A percentile compares a stretch with the other conserved stretches of the same genome.
Evolutionary conservation across 2,113 vertebrate species (phyloP).

Genomic region (Xiphophorus couchianus): DNA sequence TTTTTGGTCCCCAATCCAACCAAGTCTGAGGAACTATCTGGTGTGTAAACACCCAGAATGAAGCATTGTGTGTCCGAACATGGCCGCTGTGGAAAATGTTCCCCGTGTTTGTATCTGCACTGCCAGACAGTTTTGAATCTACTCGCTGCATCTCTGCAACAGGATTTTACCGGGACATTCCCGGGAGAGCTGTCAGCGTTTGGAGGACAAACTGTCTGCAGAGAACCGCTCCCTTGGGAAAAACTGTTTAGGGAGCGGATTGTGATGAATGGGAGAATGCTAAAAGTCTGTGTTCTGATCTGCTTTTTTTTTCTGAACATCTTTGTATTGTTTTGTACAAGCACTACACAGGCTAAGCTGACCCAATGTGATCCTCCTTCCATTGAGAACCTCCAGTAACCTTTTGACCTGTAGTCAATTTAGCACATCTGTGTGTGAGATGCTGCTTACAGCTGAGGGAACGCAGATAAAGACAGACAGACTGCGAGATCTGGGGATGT

Average conservation of each 20-base stretch:
- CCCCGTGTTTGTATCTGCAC: conserved; percentile 17
- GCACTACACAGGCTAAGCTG: conserved; percentile 5
- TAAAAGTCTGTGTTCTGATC: conserved; percentile 25
- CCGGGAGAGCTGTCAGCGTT: conserved; percentile 60
- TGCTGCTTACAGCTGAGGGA: conserved; percentile 19
- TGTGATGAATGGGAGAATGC: conserved; percentile 57
- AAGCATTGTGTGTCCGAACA: not conserved
- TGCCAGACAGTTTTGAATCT: not conserved
- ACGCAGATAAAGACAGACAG: conserved; percentile 25
- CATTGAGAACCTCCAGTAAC: conserved; percentile 45
- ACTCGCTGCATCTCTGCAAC: conserved; percentile 37
- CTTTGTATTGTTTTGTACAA: not conserved
- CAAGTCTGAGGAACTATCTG: too few relatives aligned
- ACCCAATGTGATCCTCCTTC: conserved; percentile 17
- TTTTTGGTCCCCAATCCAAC: too few relatives aligned
- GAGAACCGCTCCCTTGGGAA: conserved; percentile 51
- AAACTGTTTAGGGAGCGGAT: conserved; percentile 51
- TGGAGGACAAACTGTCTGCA: conserved; percentile 61
- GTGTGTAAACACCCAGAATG: conserved; percentile 8
- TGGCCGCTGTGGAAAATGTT: not conserved
- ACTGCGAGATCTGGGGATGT: conserved; percentile 38
- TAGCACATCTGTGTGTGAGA: conserved; percentile 37
- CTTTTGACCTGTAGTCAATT: conserved; percentile 69
- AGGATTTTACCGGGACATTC: conserved; percentile 51
- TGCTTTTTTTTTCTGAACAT: conserved; percentile 28